Evolutionary conservation across 64 coral and sea anemone genomes (phyloP).

Genomic region (Montipora sp.): DNA sequence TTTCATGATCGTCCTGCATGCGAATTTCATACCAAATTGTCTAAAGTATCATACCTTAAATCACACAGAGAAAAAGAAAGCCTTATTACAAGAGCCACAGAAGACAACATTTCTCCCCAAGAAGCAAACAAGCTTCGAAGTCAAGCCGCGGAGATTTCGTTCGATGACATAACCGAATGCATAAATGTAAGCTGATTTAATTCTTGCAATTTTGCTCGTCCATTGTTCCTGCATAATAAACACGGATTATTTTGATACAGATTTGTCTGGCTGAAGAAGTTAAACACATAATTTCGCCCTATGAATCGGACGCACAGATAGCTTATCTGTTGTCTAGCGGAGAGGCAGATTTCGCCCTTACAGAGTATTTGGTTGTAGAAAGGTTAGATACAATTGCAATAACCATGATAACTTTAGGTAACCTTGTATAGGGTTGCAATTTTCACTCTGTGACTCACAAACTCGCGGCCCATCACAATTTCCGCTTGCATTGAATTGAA

Average conservation of each 20-base stretch:
- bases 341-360: conserved; percentile 12
- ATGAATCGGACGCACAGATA: conserved; percentile 45
- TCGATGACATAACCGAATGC: conserved; percentile 13
- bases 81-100: neutral
- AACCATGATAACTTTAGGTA: neutral
- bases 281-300: conserved; percentile 30
- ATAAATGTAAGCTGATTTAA: conserved; percentile 33
- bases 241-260: neutral
- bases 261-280: conserved; percentile 12
- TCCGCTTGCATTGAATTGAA: neutral
- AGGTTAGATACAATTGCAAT: conserved; percentile 10
- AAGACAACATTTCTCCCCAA: neutral
- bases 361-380: conserved; percentile 39
- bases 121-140: conserved; percentile 21
- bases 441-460: neutral
- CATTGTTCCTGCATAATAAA: neutral
- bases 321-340: conserved; percentile 3
- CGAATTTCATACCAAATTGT: neutral
- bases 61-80: conserved; percentile 30
- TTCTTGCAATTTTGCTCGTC: neutral
- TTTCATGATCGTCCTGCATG: neutral
- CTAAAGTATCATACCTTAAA: neutral
- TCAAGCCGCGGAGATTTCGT: conserved; percentile 5
- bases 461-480: neutral
- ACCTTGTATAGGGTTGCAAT: neutral